Conservation (phyloP, 2,113 vertebrate species). For the Physeter macrocephalus region DNA sequence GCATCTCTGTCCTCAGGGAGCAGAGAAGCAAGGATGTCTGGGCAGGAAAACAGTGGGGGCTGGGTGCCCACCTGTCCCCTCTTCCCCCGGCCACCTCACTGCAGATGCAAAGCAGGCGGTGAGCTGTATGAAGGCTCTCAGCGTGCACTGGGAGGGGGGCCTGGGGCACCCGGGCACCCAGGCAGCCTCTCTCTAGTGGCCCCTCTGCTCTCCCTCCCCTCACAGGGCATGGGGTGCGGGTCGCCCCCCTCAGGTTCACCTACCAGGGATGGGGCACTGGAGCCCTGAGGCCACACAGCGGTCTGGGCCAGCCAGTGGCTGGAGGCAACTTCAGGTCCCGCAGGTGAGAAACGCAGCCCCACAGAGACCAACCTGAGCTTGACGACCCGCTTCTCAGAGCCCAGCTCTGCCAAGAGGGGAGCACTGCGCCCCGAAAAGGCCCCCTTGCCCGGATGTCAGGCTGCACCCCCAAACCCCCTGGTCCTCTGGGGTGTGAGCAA, state of each 20-base stretch:
- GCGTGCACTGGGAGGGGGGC: not conserved
- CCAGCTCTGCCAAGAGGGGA: not conserved
- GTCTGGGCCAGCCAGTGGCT: too few species aligned
- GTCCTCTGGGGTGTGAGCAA: not conserved
- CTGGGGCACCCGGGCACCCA: not conserved
- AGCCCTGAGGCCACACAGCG: not conserved
- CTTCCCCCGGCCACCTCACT: not conserved
- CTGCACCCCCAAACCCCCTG: not conserved
- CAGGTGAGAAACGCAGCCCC: not conserved
- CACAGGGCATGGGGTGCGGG: not conserved
- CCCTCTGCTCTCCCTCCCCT: not conserved
- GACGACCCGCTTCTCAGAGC: not conserved
- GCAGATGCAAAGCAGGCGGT: not conserved
- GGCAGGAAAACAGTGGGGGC: not conserved
- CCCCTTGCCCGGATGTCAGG: not conserved
- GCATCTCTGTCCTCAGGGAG: not conserved
- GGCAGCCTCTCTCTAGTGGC: not conserved
- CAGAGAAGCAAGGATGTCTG: not conserved
- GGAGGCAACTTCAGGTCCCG: not conserved
- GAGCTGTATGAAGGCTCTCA: not conserved
- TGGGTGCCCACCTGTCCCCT: not conserved
- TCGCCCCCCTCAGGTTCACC: not conserved
- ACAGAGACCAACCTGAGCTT: not conserved
- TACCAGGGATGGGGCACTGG: too few species aligned
- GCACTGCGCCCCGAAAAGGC: too few species aligned